Base-by-base conservation (phyloP, 2,113 vertebrate species). In the Neotragus moschatus region DNA sequence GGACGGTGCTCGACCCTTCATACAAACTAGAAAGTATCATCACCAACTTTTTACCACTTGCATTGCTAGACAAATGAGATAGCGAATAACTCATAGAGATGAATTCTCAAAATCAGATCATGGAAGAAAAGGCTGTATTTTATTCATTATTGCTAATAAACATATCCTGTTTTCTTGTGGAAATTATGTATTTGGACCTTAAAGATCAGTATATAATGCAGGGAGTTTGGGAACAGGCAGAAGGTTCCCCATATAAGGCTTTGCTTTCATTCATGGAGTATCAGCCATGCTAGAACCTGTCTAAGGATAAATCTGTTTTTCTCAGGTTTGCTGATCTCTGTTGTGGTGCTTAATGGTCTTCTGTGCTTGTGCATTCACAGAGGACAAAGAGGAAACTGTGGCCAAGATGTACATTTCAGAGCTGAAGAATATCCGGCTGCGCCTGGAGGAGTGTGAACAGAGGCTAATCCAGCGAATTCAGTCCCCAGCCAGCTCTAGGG, bases 311-410 rank as follows among this genome's bases (percentile, higher is more conserved):
- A 16, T 55, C 47, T 94, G 9, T 70, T 96, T 33, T 88, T 26
- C 23, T 58, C 56, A 84, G 58, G 9, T 86, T 91, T 95, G 3
- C 92, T 93, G 14, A 2, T 0, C 0, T 92, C 19, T 0, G 0
- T 0, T 79, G 0, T 0, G 13, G 0, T 58, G n/a, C 56, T 61
- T 97, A 91, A 93, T 88, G 91, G 60, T 92, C 77, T 91, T 45
- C 84, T 95, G 0, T 93, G 16, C 88, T 98, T 97, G 12, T 97
- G 23, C 11, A 60, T 91, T 53, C 92, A 45, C 99, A 99, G 99
- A 99, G 97, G 99, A 99, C 98, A 99, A 99, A 98, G 99, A 99
- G 7, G 99, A 99, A 98, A 99, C 99, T 0, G 90, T 99, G 0
- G 99, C 99, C 93, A 99, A 99, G 84, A 99, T 99, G 0, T 99